A percentile compares a stretch with the other conserved stretches of the same genome.
Conservation (phyloP, 2,797 vertebrate genomes). For the Mus spretus region DNA sequence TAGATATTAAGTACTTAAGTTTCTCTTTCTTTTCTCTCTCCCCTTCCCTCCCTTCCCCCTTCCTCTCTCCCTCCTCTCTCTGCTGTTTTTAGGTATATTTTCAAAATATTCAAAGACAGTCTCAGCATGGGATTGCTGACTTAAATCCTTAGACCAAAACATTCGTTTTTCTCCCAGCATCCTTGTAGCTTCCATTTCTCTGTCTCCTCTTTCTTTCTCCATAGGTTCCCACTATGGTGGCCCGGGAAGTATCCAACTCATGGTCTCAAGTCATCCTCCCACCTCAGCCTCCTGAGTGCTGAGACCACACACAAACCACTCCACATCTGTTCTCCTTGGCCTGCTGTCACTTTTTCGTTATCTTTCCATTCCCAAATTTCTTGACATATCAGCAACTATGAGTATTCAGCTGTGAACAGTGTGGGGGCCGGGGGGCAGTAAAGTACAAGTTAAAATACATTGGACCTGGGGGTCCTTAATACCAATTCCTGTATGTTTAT, state of each 20-base stretch:
- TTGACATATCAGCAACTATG: background rate
- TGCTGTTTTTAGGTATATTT: constrained; percentile 45
- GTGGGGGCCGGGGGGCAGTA: constrained; percentile 57
- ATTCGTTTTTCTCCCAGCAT: constrained; percentile 21
- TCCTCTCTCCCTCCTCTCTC: background rate
- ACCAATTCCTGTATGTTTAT: background rate
- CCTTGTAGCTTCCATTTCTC: background rate
- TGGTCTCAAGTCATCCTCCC: background rate
- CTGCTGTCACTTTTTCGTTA: constrained; percentile 19
- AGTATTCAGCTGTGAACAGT: constrained; percentile 61
- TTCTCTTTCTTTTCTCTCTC: background rate
- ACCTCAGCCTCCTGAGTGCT: background rate
- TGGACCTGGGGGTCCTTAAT: background rate
- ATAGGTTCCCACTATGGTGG: background rate
- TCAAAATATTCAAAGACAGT: constrained; percentile 51
- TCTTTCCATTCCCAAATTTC: constrained; percentile 5
- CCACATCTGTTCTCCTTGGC: background rate
- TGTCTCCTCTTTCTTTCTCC: background rate
- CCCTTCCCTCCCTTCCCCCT: background rate
- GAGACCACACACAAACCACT: background rate
- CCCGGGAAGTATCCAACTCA: no score
- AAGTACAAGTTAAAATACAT: constrained; percentile 58
- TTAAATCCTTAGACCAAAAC: constrained; percentile 52
- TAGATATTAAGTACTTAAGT: constrained; percentile 27
- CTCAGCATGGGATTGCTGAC: background rate